Base-by-base conservation (phyloP, 2,888 invertebrate genomes). In the Leucophora obtusa region DNA sequence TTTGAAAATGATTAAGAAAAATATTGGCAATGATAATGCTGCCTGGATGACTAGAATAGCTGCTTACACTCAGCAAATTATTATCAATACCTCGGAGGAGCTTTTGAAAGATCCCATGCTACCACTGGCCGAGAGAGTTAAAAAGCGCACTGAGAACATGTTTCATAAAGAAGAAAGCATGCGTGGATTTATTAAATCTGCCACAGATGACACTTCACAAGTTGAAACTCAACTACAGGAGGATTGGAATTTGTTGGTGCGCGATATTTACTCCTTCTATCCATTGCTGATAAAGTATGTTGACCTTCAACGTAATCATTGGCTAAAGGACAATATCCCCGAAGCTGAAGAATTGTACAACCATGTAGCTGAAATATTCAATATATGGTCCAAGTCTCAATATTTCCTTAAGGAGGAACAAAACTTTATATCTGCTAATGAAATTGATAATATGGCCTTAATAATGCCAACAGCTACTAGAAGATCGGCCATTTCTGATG, bases 11-110 rank as follows among this genome's bases (percentile, higher is more conserved):
- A 98, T 99, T 85, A 96, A 96, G 88, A 98, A 97, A 91, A 98
- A 99, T 89, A 97, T 99, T 62, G 99, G 99, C 65, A 96, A 97
- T 85, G 97, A 97, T 85, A 96, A 94, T 89, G 96, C 99, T 0
- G 97, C 98, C 0, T 99, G 99, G 99, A 98, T 99, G 97, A 99
- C 98, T 0, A 93, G 98, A 79, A 98, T 99, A 85, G 99, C 99
- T 1, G 96, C 97, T 0, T 97, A 96, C 89, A 97, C 97, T 0
- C 97, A 97, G 86, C 98, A 99, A 89, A 98, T 99, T 84, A 99
- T 99, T 83, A 97, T 98, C 84, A 98, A 98, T 89, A 98, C 98
- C 14, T 98, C 98, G 0, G 98, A 98, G 87, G 98, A 98, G 86
- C 91, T 99, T 83, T 92, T 99, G 35, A 94, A 96, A 86, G 98